Evolutionary conservation across 2,888 invertebrate species (phyloP).

Genomic region (Erebia aethiops): DNA sequence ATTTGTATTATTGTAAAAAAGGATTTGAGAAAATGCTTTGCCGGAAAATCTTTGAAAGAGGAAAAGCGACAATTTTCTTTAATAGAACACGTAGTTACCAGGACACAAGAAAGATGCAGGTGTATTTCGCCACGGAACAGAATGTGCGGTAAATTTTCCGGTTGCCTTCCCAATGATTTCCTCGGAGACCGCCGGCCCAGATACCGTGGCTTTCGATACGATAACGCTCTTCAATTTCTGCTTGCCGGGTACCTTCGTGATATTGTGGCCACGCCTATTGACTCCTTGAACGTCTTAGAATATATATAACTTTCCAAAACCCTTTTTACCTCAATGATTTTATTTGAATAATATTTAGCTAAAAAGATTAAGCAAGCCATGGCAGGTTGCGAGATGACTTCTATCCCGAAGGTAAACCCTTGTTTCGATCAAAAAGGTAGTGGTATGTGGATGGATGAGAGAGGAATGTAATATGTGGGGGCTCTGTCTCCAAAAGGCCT

Average conservation of each 20-base stretch:
- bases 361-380: too few relatives aligned
- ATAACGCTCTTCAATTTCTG: slow-evolving; percentile 80
- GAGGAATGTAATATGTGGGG: too few relatives aligned
- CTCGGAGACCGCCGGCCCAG: slow-evolving; percentile 86
- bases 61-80: slow-evolving; percentile 33
- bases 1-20: not conserved
- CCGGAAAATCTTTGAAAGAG: slow-evolving; percentile 15
- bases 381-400: too few relatives aligned
- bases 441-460: too few relatives aligned
- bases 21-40: not conserved
- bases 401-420: too few relatives aligned
- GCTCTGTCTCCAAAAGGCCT: too few relatives aligned
- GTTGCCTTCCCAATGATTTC: slow-evolving; percentile 91
- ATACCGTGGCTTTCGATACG: slow-evolving; percentile 82
- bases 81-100: slow-evolving; percentile 37
- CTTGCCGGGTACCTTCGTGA: slow-evolving; percentile 61
- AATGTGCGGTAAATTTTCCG: slow-evolving; percentile 85
- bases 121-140: slow-evolving; percentile 75
- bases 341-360: too few relatives aligned
- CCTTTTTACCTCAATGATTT: not conserved
- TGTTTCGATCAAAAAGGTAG: too few relatives aligned
- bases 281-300: slow-evolving; percentile 3
- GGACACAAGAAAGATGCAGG: slow-evolving; percentile 74
- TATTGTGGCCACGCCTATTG: slow-evolving; percentile 68
- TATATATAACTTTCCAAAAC: not conserved